phyloP scores from a whole-genome alignment of 2,888 invertebrate genomes.

The Folsomia candida region DNA sequence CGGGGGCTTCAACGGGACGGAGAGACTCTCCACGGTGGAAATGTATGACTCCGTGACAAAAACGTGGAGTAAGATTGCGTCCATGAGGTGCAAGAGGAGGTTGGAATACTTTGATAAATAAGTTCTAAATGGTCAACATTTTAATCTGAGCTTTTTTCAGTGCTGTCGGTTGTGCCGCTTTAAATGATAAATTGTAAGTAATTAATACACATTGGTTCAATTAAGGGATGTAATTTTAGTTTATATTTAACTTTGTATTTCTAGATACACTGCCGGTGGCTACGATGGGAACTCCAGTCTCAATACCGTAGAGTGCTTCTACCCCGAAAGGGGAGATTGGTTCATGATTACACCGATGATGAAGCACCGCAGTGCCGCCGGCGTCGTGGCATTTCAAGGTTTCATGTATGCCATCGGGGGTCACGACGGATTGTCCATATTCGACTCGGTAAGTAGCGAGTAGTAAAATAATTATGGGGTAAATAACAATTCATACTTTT shows the following conservation, averaged over 20 bases:
- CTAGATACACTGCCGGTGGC: conserved; percentile 67
- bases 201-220: too few species aligned
- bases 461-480: neutral
- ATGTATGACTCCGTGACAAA: conserved; percentile 72
- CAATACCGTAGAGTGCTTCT: conserved; percentile 69
- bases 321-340: conserved; percentile 72
- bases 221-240: too few species aligned
- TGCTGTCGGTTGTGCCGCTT: conserved; percentile 76
- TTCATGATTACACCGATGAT: conserved; percentile 70
- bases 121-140: neutral
- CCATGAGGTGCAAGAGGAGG: conserved; percentile 79
- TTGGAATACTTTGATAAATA: conserved; percentile 51
- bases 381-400: conserved; percentile 68
- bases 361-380: conserved; percentile 70
- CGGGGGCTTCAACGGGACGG: conserved; percentile 78
- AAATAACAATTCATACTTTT: neutral
- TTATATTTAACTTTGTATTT: too few species aligned
- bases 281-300: conserved; percentile 68
- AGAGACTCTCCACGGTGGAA: conserved; percentile 78
- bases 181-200: conserved; percentile 78
- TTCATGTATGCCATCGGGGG: conserved; percentile 80
- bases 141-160: conserved; percentile 54
- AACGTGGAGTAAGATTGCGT: conserved; percentile 72
- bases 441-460: conserved; percentile 66
- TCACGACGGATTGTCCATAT: conserved; percentile 82